phyloP scores from a whole-genome alignment of 37 sponge, comb jelly and placozoan genomes.

The Lycopodina hypogea region DNA sequence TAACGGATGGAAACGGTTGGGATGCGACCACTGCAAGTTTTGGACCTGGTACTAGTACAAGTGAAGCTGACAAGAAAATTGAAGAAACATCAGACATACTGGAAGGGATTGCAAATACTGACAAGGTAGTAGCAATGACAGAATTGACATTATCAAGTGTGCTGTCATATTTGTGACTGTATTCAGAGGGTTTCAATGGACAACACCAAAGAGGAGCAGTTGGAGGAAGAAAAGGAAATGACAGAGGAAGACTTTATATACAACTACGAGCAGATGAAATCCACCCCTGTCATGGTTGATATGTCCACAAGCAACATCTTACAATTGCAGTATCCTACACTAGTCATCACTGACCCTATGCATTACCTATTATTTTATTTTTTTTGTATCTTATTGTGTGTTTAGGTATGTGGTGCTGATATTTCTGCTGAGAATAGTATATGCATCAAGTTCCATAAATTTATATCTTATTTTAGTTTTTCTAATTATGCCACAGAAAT shows the following conservation, averaged over 20 bases:
- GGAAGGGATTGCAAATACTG: too few species aligned
- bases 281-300: constrained; percentile 48
- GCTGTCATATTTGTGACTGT: too few species aligned
- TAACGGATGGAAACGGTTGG: too few species aligned
- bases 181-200: too few species aligned
- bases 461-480: not conserved
- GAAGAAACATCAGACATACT: too few species aligned
- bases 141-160: too few species aligned
- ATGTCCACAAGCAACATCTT: constrained; percentile 20
- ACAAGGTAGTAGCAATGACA: too few species aligned
- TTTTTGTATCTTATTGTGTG: constrained; percentile 5
- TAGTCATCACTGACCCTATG: not conserved
- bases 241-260: constrained; percentile 25
- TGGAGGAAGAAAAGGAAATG: constrained; percentile 12
- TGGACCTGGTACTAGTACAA: not conserved
- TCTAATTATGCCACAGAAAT: not conserved
- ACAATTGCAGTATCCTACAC: constrained; percentile 51
- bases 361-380: not conserved
- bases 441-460: not conserved
- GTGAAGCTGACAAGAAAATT: not conserved
- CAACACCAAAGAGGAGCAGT: not conserved
- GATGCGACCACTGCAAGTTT: not conserved
- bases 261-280: constrained; percentile 44
- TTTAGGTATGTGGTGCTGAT: too few species aligned
- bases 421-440: not conserved